A percentile compares a stretch with the other conserved stretches of the same genome.
Evolutionary conservation across 1,140 invertebrate species (phyloP).

Genomic region (Schmidtea mediterranea): DNA sequence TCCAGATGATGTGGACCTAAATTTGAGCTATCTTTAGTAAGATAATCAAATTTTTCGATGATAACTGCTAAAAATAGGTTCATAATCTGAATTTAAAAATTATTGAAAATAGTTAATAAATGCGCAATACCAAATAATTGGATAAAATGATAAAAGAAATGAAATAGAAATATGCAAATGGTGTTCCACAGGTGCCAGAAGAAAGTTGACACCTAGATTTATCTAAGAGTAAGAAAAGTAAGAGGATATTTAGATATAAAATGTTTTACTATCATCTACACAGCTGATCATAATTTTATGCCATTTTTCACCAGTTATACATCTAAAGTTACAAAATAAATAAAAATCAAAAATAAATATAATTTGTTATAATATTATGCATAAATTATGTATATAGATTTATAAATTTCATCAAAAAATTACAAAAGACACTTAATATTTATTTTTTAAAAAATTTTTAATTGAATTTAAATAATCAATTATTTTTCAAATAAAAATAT

Average conservation of each 20-base stretch:
- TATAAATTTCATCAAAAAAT: no score
- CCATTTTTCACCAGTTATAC: conserved; percentile 96
- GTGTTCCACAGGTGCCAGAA: conserved; percentile 46
- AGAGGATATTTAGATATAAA: conserved; percentile 10
- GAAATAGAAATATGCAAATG: conserved; percentile 86
- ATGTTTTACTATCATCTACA: conserved; percentile 17
- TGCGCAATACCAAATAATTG: background rate
- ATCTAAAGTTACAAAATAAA: conserved; percentile 32
- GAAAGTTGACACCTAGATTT: no score
- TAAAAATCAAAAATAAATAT: no score
- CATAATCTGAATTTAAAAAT: conserved; percentile 89
- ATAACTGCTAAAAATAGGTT: conserved; percentile 99
- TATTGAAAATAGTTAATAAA: background rate
- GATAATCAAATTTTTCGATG: conserved; percentile 99
- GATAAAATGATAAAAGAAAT: conserved; percentile 96
- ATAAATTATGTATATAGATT: no score
- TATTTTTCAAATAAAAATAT: no score
- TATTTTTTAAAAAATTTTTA: no score
- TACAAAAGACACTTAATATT: no score
- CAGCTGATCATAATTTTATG: conserved; percentile 76
- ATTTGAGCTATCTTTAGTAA: conserved; percentile 91
- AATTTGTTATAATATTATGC: no score
- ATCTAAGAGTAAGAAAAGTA: background rate
- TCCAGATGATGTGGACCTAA: conserved; percentile 96
- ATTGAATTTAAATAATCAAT: no score